Evolutionary conservation across 1,140 invertebrate genomes (phyloP), one percentile per base, ranked within the genome.

Genomic region (Nasonia longicornis): DNA sequence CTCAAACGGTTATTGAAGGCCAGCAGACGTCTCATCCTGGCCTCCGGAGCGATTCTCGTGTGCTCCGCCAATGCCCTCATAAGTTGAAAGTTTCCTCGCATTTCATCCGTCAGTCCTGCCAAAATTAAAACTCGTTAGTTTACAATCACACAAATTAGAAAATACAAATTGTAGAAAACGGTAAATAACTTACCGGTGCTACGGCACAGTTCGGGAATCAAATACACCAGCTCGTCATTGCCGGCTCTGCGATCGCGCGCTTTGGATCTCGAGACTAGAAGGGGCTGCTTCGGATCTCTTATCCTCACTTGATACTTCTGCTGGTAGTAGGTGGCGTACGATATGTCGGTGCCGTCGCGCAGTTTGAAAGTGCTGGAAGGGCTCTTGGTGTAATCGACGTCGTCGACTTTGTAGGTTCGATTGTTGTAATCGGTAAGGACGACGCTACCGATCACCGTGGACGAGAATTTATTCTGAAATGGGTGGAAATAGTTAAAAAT

Each of bases 271-370:
- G 93, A 93, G 0, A 95, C 89, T 3, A 95, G 88, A 86, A 96
- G 79, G 0, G 95, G 95, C 82, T 96, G 95, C 0, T 89, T 85
- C 0, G 66, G 7, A 42, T 94, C 89, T 0, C 84, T 81, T 64
- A 96, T 94, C 0, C 79, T 85, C 12, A 95, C 91, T 16, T 92
- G 89, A 83, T 96, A 96, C 79, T 93, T 92, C n/a, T 92, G 92
- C 85, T 93, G 92, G 84, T 98, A 98, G 89, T 98, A 99, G 2
- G 98, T 93, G 3, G 93, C 81, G 85, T 95, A 98, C 0, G 93
- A 91, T 2, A 94, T 93, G 66, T 91, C 73, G 0, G 91, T 86
- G 0, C 93, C 92, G 84, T 92, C 89, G 48, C 91, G 92, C 35
- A 91, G 92, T 52, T 92, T 87, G 88, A 99, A 98, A 0, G 92